These are phyloP conservation scores for Elgaria multicarinata DNA, from an alignment of 2,113 vertebrate genomes.

Conservation along the genomic window DNA sequence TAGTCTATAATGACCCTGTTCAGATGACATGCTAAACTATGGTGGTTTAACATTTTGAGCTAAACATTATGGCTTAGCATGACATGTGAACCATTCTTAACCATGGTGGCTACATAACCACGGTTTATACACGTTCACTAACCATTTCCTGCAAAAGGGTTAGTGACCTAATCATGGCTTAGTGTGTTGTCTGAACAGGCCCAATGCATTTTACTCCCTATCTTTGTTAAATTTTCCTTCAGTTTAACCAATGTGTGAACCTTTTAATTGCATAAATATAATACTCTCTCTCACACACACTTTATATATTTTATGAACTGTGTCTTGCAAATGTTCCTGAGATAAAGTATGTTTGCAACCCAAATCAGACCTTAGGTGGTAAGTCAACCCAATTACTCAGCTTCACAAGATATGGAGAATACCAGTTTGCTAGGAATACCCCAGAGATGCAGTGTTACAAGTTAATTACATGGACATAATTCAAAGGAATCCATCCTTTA, in stretches of 20 bases:
- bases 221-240: not conserved
- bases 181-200: no score
- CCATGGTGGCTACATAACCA: no score
- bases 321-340: not conserved
- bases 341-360: not conserved
- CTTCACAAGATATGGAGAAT: not conserved
- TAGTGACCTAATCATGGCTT: no score
- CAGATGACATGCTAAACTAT: no score
- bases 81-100: no score
- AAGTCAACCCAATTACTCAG: not conserved
- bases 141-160: no score
- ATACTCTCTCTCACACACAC: not conserved
- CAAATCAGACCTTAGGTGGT: not conserved
- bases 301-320: conserved; percentile 6
- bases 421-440: not conserved
- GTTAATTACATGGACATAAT: not conserved
- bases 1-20: no score
- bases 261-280: not conserved
- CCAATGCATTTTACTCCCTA: not conserved
- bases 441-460: no score
- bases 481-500: not conserved
- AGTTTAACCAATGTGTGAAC: not conserved
- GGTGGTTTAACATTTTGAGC: no score
- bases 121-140: no score
- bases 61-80: no score